Conservation (phyloP, 2,113 vertebrate species). For the Suricata suricatta region DNA sequence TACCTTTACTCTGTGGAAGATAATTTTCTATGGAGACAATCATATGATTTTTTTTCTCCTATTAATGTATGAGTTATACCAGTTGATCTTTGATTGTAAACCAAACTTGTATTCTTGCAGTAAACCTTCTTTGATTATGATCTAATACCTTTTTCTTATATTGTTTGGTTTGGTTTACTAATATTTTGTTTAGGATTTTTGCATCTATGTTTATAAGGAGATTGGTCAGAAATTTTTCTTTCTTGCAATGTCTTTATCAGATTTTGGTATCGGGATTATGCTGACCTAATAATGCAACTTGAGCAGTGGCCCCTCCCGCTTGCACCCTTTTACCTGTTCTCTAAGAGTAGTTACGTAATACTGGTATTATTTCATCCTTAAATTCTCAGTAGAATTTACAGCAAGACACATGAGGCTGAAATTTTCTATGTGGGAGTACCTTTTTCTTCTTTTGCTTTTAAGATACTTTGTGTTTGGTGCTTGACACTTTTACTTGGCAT, state of each 20-base stretch:
- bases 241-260: neutral
- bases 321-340: neutral
- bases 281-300: neutral
- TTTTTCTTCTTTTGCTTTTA: neutral
- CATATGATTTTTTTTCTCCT: neutral
- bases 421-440: neutral
- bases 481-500: neutral
- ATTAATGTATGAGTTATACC: neutral
- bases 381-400: neutral
- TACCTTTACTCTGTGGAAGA: neutral
- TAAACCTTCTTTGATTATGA: neutral
- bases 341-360: neutral
- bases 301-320: neutral
- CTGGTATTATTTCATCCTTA: neutral
- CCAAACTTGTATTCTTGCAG: neutral
- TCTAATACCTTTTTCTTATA: neutral
- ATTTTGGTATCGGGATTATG: neutral
- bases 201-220: neutral
- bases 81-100: neutral
- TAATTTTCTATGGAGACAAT: neutral
- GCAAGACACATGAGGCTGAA: neutral
- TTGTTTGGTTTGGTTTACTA: neutral
- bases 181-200: neutral
- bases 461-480: neutral
- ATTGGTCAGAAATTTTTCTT: neutral